Percentiles rank a stretch among this genome's conserved stretches.
Conservation (phyloP, 2,888 invertebrate species). For the Acanthosepion lycidas region DNA sequence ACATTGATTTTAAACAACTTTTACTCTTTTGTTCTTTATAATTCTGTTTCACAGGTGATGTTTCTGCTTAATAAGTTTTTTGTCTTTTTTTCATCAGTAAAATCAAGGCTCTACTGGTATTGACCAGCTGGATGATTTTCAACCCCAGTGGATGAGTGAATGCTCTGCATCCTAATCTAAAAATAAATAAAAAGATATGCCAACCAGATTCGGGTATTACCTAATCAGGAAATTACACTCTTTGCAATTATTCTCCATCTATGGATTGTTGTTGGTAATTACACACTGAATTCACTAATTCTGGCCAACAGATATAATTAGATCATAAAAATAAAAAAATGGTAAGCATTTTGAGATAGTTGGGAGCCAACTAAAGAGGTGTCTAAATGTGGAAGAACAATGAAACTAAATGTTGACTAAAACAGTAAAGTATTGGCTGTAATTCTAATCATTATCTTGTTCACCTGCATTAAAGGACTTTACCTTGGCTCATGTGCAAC, state of each 20-base stretch:
- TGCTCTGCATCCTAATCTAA: too few species aligned
- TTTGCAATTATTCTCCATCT: not conserved
- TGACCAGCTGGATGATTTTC: too few species aligned
- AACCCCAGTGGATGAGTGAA: too few species aligned
- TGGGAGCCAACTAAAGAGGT: not conserved
- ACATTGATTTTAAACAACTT: too few species aligned
- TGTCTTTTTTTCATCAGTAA: too few species aligned
- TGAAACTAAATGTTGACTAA: not conserved
- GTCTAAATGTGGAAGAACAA: not conserved
- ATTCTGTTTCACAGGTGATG: too few species aligned
- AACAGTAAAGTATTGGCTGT: not conserved
- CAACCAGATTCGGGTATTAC: too few species aligned
- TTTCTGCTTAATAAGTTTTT: too few species aligned
- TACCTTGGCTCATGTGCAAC: not conserved
- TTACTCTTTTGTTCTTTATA: too few species aligned
- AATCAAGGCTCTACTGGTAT: too few species aligned
- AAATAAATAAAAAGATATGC: too few species aligned
- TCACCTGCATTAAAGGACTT: not conserved
- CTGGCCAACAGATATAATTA: not conserved
- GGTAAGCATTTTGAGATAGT: not conserved
- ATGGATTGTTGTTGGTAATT: not conserved
- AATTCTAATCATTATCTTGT: not conserved
- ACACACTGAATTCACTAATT: not conserved
- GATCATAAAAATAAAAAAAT: not conserved
- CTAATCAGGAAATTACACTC: not conserved